Conservation (phyloP, 2,113 vertebrate species). For the Hydrochoerus hydrochaeris region DNA sequence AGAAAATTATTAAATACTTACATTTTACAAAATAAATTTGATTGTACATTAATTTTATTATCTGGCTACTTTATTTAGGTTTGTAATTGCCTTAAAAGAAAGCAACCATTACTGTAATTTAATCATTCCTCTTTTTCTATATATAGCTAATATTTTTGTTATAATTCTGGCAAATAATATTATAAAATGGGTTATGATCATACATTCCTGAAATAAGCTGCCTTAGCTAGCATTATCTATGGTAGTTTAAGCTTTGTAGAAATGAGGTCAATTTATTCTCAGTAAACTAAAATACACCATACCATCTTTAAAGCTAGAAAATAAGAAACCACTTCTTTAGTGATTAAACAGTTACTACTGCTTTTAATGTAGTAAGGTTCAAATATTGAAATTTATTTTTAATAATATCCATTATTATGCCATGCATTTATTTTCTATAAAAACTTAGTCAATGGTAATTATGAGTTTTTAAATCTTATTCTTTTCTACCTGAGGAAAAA, state of each 20-base stretch:
- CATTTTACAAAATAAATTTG: not conserved
- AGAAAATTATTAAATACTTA: not conserved
- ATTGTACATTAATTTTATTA: not conserved
- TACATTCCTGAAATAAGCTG: not conserved
- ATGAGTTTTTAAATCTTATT: not conserved
- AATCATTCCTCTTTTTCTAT: not conserved
- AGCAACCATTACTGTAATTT: not conserved
- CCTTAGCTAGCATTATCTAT: not conserved
- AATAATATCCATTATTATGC: not conserved
- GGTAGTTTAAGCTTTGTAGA: not conserved
- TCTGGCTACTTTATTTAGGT: not conserved
- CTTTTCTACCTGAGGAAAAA: not conserved
- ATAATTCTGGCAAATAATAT: slow-evolving; percentile 8
- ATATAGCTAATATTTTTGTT: slow-evolving; percentile 9
- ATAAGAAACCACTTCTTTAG: not conserved
- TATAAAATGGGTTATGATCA: not conserved
- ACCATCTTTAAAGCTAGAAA: not conserved
- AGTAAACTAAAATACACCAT: not conserved
- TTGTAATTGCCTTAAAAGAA: not conserved
- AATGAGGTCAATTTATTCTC: slow-evolving; percentile 1
- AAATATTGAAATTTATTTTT: not conserved
- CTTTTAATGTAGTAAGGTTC: not conserved
- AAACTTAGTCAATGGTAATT: not conserved
- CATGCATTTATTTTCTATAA: not conserved
- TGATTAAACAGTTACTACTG: not conserved